Conservation (phyloP, 2,797 vertebrate genomes). For the Rhynchonycteris naso region DNA sequence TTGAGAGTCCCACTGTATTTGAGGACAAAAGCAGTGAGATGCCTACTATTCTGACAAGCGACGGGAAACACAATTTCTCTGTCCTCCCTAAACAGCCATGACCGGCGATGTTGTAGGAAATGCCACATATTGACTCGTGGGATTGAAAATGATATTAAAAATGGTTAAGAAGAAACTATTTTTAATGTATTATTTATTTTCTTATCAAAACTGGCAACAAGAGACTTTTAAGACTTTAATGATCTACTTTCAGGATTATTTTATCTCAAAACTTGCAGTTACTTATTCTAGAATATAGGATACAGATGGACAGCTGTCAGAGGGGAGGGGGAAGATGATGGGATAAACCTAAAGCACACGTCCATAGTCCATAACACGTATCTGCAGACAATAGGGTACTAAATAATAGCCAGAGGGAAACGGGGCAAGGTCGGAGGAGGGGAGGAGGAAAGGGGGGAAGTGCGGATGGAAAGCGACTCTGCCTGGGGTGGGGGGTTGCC, state of each 20-base stretch:
- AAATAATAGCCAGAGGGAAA: too few relatives aligned
- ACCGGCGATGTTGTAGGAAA: not conserved
- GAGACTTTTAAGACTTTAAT: not conserved
- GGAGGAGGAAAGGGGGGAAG: too few relatives aligned
- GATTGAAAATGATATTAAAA: not conserved
- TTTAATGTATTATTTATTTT: not conserved
- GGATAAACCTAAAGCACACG: too few relatives aligned
- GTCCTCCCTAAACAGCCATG: not conserved
- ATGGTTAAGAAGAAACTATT: not conserved
- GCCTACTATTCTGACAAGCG: not conserved
- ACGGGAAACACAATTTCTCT: constrained; percentile 12
- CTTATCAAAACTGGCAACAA: constrained; percentile 37
- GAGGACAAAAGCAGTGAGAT: not conserved
- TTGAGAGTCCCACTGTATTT: not conserved
- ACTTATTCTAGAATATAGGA: not conserved
- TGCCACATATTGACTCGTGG: not conserved
- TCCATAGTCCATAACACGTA: too few relatives aligned
- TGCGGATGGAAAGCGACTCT: too few relatives aligned
- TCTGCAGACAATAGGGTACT: too few relatives aligned
- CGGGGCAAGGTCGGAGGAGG: too few relatives aligned
- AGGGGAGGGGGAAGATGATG: too few relatives aligned
- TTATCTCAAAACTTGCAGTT: not conserved
- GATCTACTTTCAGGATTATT: not conserved
- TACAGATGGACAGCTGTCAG: too few relatives aligned
- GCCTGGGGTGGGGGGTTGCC: too few relatives aligned